Base-by-base conservation (phyloP, 2,888 invertebrate genomes). In the Nymphalis c-album region DNA sequence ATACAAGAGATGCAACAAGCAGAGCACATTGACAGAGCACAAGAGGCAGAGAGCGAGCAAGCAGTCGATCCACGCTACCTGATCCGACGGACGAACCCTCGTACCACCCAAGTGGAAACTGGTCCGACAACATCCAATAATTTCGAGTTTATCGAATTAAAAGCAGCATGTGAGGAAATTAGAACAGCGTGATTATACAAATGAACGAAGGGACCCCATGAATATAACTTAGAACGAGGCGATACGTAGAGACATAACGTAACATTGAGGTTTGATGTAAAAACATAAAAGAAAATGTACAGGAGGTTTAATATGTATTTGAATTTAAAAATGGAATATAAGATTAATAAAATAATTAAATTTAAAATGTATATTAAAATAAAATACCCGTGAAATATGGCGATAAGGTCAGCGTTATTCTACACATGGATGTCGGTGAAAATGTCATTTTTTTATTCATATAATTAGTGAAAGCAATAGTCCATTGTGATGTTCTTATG, bases 1-100 rank as follows among this genome's bases (percentile, higher is more conserved):
- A 80, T 94, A 94, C 74, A 94, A 81, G 75, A 95, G 91, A 91
- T 94, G 94, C 85, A 94, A 81, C 83, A 94, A 93, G 92, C 94
- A 94, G 82, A 94, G 88, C 78, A 94, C 87, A 90, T 94, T 94
- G 82, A 94, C 89, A 78, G 94, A 94, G 88, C 94, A 94, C 88
- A 95, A 90, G 74, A 95, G 92, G 85, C 94, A 93, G 80, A 94
- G 90, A 90, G 94, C 94, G 90, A 95, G 92, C 85, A 94, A 92
- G 90, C 95, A 92, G 92, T 95, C 95, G 86, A 94, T 93, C 93
- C 94, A 95, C 94, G 95, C 95, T 96, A 96, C 96, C 96, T 96
- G 95, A 93, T 95, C 95, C 91, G 95, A 95, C 94, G 90, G 87
- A 88, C 94, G 92, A 91, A 87, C 90, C 93, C 94, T 91, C 83